Conservation (phyloP, 92 coral and sea anemone genomes). For the Palythoa grandiflora region DNA sequence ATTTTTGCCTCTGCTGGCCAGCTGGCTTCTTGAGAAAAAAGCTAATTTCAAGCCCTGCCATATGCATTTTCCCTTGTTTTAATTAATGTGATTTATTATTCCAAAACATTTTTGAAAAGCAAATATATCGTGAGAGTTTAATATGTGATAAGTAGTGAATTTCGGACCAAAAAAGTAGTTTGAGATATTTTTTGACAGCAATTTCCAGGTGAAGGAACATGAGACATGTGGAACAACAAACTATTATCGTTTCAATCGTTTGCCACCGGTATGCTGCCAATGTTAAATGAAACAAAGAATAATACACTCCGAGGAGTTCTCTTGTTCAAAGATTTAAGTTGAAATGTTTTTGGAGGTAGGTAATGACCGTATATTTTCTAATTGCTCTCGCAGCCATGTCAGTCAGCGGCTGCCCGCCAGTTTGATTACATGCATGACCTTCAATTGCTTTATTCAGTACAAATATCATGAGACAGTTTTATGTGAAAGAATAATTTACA, state of each 20-base stretch:
- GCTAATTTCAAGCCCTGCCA: too few relatives aligned
- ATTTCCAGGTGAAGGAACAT: background rate
- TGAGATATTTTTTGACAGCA: background rate
- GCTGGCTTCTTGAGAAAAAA: too few relatives aligned
- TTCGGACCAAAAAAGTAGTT: background rate
- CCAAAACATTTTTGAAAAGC: background rate
- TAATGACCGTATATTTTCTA: background rate
- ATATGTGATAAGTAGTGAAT: background rate
- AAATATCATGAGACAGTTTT: background rate
- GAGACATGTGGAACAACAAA: background rate
- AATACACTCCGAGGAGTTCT: background rate
- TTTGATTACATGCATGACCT: slow-evolving; percentile 17
- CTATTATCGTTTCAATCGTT: background rate
- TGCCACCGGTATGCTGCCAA: too few relatives aligned
- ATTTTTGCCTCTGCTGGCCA: too few relatives aligned
- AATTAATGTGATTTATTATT: too few relatives aligned
- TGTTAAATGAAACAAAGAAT: too few relatives aligned
- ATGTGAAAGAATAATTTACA: background rate
- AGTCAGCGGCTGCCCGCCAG: background rate
- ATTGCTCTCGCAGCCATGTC: background rate
- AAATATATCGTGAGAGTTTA: background rate
- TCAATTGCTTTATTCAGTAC: background rate
- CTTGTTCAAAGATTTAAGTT: slow-evolving; percentile 15
- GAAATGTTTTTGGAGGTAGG: slow-evolving; percentile 1
- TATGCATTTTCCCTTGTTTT: too few relatives aligned